Base-by-base conservation (phyloP, 2,797 vertebrate species). In the Schizopygopsis pylzovi region DNA sequence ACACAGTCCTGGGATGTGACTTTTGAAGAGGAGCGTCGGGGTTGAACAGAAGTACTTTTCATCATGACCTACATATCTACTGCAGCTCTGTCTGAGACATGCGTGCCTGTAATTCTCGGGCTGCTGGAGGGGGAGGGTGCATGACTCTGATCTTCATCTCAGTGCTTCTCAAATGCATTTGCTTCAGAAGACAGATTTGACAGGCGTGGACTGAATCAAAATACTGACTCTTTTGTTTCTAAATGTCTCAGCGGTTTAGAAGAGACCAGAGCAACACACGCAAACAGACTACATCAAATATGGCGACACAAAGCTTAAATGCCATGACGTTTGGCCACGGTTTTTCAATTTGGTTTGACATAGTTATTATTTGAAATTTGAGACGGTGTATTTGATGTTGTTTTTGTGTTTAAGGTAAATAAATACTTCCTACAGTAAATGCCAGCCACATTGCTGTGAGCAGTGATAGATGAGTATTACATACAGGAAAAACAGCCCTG, bases 51-150 rank as follows among this genome's bases (percentile, higher is more conserved):
- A 82, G 68, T 67, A 67, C 41, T 76, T 86, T 87, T 77, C 78
- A 49, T 41, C n/a, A 61, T 89, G 89, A 90, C 87, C 90, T 88
- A 86, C 68, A 86, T 88, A 86, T 89, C 39, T 84, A 70, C 41
- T 85, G 52, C 70, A 86, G 80, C 78, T 81, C 39, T 68, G 65
- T 56, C 52, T 76, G 47, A n/a, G n/a, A 45, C 54, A 82, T 45
- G 33, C 76, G 68, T 52, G 67, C 59, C 43, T 54, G 13, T 81
- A 33, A 77, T 71, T 82, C 52, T 71, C 85, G 73, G 45, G 20
- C 47, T 63, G 43, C 39, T 72, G 65, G 33, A 84, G 33, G 47
- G 72, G 80, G 65, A 65, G 56, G 78, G 71, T 33, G 22, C 25
- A 54, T 59, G 18, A 28, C 61, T 80, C 16, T 49, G 25, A 67